Conservation (phyloP, 2,113 vertebrate species). For the Channa argus region DNA sequence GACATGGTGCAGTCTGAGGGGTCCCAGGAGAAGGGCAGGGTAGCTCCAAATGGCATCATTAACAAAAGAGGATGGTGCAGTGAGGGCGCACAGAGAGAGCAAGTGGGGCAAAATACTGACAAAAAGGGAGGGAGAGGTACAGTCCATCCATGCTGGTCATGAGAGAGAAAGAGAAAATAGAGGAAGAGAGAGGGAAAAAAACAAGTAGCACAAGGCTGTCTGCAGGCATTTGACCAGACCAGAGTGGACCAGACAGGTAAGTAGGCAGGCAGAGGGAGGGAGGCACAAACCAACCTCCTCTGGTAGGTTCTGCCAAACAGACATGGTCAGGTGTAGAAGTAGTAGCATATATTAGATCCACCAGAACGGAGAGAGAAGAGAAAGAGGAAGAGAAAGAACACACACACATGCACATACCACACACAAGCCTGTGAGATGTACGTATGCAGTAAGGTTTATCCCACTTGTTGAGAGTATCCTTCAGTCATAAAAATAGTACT, state of each 20-base stretch:
- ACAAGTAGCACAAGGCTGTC: conserved; percentile 66
- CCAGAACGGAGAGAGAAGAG: conserved; percentile 78
- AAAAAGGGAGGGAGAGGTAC: conserved; percentile 43
- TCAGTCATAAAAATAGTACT: conserved; percentile 17
- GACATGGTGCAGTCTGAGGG: conserved; percentile 39
- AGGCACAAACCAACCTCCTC: conserved; percentile 87
- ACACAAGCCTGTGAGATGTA: conserved; percentile 72
- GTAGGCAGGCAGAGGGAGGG: conserved; percentile 78
- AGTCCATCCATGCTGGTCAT: conserved; percentile 75
- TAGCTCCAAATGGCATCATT: conserved; percentile 24
- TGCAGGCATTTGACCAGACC: conserved; percentile 77
- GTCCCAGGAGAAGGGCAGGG: conserved; percentile 25
- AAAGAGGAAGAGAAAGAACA: conserved; percentile 60
- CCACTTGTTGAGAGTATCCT: conserved; percentile 4
- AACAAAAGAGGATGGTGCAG: conserved; percentile 42
- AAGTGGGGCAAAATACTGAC: conserved; percentile 50
- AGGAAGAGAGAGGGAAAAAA: conserved; percentile 32
- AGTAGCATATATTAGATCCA: conserved; percentile 80
- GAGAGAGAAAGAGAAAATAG: conserved; percentile 59
- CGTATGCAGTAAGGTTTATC: conserved; percentile 21
- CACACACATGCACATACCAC: conserved; percentile 73
- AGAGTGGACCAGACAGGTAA: conserved; percentile 73
- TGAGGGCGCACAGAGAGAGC: conserved; percentile 52
- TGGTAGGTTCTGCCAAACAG: conserved; percentile 85
- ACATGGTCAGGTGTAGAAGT: conserved; percentile 79